Conservation (phyloP, 2,797 vertebrate species). For the Hephaestus fuliginosus region DNA sequence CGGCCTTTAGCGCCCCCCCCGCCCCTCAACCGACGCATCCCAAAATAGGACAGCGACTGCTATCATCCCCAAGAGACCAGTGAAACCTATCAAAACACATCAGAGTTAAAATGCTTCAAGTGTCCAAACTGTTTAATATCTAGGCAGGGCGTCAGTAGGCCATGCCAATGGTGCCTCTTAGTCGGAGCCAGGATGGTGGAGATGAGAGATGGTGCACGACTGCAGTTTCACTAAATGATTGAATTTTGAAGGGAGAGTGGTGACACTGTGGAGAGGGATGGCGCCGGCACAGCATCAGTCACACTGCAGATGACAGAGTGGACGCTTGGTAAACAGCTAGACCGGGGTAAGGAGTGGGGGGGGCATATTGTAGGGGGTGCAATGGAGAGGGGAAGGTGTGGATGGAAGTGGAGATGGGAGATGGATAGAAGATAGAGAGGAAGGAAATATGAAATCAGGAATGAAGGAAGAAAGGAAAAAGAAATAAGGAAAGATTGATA, state of each 20-base stretch:
- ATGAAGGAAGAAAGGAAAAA: background rate
- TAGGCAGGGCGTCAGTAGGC: conserved; percentile 51
- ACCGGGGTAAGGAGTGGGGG: conserved; percentile 9
- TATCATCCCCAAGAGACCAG: conserved; percentile 61
- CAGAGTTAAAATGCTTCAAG: conserved; percentile 75
- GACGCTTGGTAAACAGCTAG: conserved; percentile 62
- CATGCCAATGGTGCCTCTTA: conserved; percentile 61
- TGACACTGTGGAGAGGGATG: conserved; percentile 75
- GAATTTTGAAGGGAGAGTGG: conserved; percentile 78
- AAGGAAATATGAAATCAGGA: background rate
- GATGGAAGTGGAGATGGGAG: conserved; percentile 1
- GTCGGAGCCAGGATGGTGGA: conserved; percentile 58
- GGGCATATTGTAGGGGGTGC: conserved; percentile 19
- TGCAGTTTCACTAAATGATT: conserved; percentile 79
- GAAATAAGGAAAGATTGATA: background rate
- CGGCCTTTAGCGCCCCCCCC: conserved; percentile 11
- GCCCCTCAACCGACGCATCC: background rate
- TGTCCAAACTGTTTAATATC: conserved; percentile 76
- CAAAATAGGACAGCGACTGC: conserved; percentile 54
- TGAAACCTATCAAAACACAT: conserved; percentile 73
- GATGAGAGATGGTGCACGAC: conserved; percentile 66
- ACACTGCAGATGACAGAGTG: conserved; percentile 63
- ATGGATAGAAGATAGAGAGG: conserved; percentile 20
- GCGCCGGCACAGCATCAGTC: conserved; percentile 70
- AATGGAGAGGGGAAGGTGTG: conserved; percentile 10